Evolutionary conservation across 2,797 vertebrate species (phyloP), one percentile per base, ranked within the genome.

Genomic region (Scleropages formosus): DNA sequence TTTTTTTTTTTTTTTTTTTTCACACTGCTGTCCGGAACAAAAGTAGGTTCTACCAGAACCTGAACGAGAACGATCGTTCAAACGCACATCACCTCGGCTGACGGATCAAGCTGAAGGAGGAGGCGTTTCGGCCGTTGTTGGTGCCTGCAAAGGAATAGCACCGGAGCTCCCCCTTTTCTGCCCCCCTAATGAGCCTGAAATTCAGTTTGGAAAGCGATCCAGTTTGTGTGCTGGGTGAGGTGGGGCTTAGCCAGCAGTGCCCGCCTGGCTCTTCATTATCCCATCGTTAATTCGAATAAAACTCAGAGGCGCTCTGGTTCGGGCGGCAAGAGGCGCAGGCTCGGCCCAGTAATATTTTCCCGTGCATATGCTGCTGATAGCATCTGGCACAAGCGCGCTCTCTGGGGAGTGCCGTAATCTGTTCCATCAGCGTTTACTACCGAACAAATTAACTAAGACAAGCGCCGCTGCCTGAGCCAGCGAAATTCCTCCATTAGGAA

Each of bases 391-490:
- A 82, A 84, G 78, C 83, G 79, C 74, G 83, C 86, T 88, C 86
- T 88, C 81, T 47, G 51, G 82, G 83, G 81, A 84, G 78, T 82
- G 81, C 78, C 83, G 86, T 92, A 90, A 84, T 87, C 86, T 87
- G 72, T 87, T 87, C 90, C 89, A 90, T 91, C 88, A 87, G 89
- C 89, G 86, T 89, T 86, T 89, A 86, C 86, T 87, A 88, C 84
- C 59, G 81, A 88, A 85, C 89, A 88, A 88, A 88, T 86, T 86
- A 89, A 85, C 87, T 82, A 86, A 92, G 90, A 91, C 89, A 89
- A 89, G 88, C 87, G 81, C 82, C 83, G 72, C 76, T 86, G 90
- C 87, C 85, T 86, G 86, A 87, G 82, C 84, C 91, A 92, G 90
- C 88, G 87, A 84, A 82, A 84, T 86, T 87, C 86, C 87, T 87